Evolutionary conservation across 2,113 vertebrate genomes (phyloP).

Genomic region (Ailuropoda melanoleuca): DNA sequence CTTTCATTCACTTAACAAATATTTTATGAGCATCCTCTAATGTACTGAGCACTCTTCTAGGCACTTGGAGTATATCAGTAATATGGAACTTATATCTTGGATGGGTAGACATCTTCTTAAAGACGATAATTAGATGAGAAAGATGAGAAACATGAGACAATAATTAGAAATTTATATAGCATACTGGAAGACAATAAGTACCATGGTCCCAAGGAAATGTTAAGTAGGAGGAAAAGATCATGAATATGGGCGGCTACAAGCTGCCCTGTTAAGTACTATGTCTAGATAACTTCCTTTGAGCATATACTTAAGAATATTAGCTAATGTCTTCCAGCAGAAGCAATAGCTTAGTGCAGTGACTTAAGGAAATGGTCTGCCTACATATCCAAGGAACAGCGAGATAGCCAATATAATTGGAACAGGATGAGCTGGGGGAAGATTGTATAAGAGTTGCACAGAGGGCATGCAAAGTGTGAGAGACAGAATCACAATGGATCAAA

Average conservation of each 20-base stretch:
- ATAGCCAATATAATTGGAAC: background rate
- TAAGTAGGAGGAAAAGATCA: background rate
- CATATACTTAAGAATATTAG: background rate
- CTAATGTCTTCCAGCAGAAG: background rate
- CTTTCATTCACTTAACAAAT: background rate
- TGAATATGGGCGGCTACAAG: background rate
- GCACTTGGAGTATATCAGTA: background rate
- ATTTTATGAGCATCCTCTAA: background rate
- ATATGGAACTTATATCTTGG: background rate
- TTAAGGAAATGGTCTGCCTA: background rate
- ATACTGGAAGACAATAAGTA: background rate
- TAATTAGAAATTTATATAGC: background rate
- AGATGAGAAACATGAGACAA: background rate
- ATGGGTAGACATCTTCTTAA: background rate
- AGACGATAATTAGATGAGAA: background rate
- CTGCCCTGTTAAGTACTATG: background rate
- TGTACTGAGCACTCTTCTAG: background rate
- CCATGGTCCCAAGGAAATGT: background rate
- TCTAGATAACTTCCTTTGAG: background rate
- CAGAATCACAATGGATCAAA: background rate
- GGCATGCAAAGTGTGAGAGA: background rate
- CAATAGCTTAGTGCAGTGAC: background rate
- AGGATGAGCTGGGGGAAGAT: background rate
- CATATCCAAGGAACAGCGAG: background rate
- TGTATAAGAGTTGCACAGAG: too few species aligned